A percentile compares a stretch with the other conserved stretches of the same genome.
Evolutionary conservation across 1,140 invertebrate genomes (phyloP).

Genomic region (Heliconius hewitsoni): DNA sequence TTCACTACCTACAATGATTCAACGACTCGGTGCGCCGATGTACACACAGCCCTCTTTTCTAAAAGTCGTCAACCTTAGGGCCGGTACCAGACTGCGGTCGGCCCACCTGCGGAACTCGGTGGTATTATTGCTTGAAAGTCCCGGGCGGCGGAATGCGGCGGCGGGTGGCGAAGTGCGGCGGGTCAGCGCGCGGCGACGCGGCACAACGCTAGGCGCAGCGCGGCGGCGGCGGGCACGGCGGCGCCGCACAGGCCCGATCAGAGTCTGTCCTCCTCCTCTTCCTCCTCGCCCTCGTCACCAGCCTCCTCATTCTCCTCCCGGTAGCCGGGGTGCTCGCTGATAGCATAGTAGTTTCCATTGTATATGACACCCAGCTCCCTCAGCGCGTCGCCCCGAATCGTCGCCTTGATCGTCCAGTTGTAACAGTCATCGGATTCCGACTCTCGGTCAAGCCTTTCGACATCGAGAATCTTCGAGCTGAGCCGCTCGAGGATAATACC

Average conservation of each 20-base stretch:
- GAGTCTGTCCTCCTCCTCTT: constrained; percentile 90
- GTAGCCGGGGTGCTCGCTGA: constrained; percentile 95
- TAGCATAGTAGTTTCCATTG: constrained; percentile 97
- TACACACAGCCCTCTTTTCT: neutral
- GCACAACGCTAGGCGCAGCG: constrained; percentile 71
- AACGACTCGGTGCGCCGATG: constrained; percentile 26
- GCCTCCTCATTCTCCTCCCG: constrained; percentile 92
- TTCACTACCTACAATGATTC: constrained; percentile 28
- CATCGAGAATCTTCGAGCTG: constrained; percentile 95
- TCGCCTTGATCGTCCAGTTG: constrained; percentile 97
- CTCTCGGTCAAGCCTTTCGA: constrained; percentile 94
- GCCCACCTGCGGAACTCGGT: constrained; percentile 25
- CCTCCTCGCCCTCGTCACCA: constrained; percentile 89
- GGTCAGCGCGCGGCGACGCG: constrained; percentile 72
- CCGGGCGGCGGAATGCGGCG: neutral
- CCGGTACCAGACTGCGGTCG: constrained; percentile 19
- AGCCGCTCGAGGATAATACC: constrained; percentile 95
- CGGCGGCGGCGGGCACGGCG: constrained; percentile 76
- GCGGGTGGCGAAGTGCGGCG: constrained; percentile 42
- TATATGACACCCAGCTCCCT: constrained; percentile 96
- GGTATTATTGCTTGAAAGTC: constrained; percentile 29
- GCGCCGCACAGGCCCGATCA: constrained; percentile 82
- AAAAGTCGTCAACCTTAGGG: neutral
- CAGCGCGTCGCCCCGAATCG: constrained; percentile 93
- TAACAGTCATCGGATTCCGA: constrained; percentile 95